Conservation (phyloP, 1,140 invertebrate species). For the Melitaea cinxia region DNA sequence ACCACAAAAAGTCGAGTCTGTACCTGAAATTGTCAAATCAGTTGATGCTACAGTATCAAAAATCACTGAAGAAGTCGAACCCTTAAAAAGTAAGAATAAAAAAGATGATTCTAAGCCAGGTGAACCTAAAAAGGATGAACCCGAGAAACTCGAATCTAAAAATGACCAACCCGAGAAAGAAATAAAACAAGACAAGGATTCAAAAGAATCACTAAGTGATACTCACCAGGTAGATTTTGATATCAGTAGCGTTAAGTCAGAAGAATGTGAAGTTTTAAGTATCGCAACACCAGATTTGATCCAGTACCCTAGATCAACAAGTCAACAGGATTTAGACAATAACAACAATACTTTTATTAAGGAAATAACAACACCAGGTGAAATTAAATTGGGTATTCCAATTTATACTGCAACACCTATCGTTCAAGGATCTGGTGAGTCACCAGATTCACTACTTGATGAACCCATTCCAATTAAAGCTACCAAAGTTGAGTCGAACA, state of each 20-base stretch:
- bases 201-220: conserved; percentile 8
- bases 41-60: not conserved
- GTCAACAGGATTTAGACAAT: conserved; percentile 55
- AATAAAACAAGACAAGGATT: not conserved
- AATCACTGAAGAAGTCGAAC: not conserved
- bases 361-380: conserved; percentile 52
- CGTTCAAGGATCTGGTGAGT: conserved; percentile 57
- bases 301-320: conserved; percentile 58
- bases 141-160: too few species aligned
- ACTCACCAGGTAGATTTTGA: conserved; percentile 4
- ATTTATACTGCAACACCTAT: conserved; percentile 46
- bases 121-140: too few species aligned
- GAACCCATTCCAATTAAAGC: conserved; percentile 37
- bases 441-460: conserved; percentile 38
- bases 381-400: conserved; percentile 46
- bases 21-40: not conserved
- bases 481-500: conserved; percentile 37
- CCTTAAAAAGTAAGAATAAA: too few species aligned
- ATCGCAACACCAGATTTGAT: conserved; percentile 61
- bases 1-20: not conserved
- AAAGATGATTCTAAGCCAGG: too few species aligned
- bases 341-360: conserved; percentile 66
- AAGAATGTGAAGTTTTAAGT: conserved; percentile 45
- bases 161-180: not conserved
- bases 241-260: conserved; percentile 38